Conservation (phyloP, 2,888 invertebrate species). For the Chydorus sphaericus region DNA sequence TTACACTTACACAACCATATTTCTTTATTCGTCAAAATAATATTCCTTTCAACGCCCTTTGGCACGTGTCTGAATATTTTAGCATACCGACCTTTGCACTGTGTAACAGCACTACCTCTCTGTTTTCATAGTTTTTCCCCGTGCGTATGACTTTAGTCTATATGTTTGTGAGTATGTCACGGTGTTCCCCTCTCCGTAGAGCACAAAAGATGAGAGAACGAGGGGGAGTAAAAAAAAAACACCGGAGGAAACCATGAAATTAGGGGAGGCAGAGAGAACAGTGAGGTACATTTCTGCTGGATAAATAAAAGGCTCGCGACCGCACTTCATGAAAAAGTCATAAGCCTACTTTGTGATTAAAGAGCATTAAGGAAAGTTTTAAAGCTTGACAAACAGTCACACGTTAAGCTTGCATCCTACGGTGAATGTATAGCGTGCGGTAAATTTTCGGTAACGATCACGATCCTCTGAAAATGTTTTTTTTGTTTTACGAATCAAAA, state of each 20-base stretch:
- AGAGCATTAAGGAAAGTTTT: background rate
- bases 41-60: slow-evolving; percentile 5
- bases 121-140: background rate
- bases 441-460: too few relatives aligned
- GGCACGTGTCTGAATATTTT: slow-evolving; percentile 7
- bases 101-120: background rate
- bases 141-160: background rate
- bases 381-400: slow-evolving; percentile 1
- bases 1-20: too few relatives aligned
- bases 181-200: background rate
- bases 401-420: too few relatives aligned
- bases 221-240: background rate
- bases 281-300: background rate
- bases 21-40: too few relatives aligned
- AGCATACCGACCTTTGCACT: background rate
- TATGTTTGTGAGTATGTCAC: background rate
- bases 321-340: slow-evolving; percentile 12
- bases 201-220: background rate
- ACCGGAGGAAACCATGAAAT: background rate
- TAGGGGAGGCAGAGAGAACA: background rate
- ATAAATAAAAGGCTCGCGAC: slow-evolving; percentile 1
- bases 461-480: too few relatives aligned
- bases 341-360: slow-evolving; percentile 2
- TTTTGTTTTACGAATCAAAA: too few relatives aligned
- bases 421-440: too few relatives aligned